Evolutionary conservation across 1,140 invertebrate species (phyloP), one percentile per base, ranked within the genome.

Genomic region (Ptiloglossa arizonensis): DNA sequence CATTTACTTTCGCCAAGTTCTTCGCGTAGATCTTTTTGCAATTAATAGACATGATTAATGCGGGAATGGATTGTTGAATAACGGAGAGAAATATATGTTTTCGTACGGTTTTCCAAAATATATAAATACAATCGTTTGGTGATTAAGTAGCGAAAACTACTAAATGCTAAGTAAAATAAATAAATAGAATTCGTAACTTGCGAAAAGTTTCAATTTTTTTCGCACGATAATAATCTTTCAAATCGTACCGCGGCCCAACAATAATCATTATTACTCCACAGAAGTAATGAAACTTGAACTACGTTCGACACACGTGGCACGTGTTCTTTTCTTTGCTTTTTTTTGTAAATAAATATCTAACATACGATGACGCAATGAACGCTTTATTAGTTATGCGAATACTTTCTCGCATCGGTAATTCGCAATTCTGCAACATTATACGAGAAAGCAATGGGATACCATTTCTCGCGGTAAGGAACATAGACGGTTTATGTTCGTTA

Each of bases 401-500:
- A 79, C 60, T 79, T 73, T 79, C 76, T 73, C 76, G 60, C 32
- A 70, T 57, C 60, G 41, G 19, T 32, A 59, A 70, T 69, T 70
- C 32, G 52, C 66, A 67, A 17, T 71, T 72, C 48, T 38, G 68
- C 46, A 63, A 77, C 27, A 46, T 77, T 62, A 54, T 54, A 29
- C 35, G 69, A 46, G 69, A 79, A 72, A 79, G 76, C 69, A 57
- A 71, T 62, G 52, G n/a, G 32, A 60, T 62, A 62, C 29, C 67
- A 22, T 44, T 32, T 41, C 24, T 48, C 54, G 19, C 15, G 15
- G 29, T 27, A 41, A 54, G 13, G 35, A 54, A 32, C 29, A 19
- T 24, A 15, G n/a, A n/a, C 0, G 24, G 0, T 77, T 71, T 72
- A 54, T 17, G 9, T 62, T 48, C 68, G 27, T 29, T 15, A 52